These are phyloP conservation scores for Rhynchonycteris naso DNA, from an alignment of 2,797 vertebrate genomes.

Conservation along the genomic window DNA sequence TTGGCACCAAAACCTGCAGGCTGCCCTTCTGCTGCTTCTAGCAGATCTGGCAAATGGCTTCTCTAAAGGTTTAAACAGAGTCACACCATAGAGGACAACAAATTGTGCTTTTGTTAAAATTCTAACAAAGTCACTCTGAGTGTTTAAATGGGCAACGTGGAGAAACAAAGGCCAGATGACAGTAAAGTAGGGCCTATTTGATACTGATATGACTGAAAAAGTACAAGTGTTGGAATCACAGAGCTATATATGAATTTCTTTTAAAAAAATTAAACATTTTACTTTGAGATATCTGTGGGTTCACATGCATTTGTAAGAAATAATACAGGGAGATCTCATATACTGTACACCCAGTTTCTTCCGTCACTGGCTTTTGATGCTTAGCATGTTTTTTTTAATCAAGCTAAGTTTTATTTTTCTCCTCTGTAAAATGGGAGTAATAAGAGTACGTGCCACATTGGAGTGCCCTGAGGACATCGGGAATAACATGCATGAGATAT, in stretches of 20 bases:
- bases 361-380: not conserved
- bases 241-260: not conserved
- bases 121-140: not conserved
- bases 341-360: not conserved
- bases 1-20: slow-evolving; percentile 58
- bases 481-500: not conserved
- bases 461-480: not conserved
- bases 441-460: not conserved
- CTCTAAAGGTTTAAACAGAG: not conserved
- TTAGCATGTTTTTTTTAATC: not conserved
- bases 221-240: not conserved
- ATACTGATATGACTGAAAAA: not conserved
- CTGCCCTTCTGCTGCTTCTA: slow-evolving; percentile 49
- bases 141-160: not conserved
- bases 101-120: not conserved
- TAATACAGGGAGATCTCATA: not conserved
- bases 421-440: not conserved
- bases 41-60: slow-evolving; percentile 36
- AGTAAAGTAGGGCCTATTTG: not conserved
- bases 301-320: not conserved
- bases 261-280: not conserved
- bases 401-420: not conserved
- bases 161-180: not conserved
- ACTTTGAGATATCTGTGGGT: not conserved
- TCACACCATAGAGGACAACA: not conserved